Percentiles rank a stretch among this genome's conserved stretches.
These are phyloP conservation scores for Grapholita molesta DNA, from an alignment of 1,140 invertebrate species.

Conservation along the genomic window DNA sequence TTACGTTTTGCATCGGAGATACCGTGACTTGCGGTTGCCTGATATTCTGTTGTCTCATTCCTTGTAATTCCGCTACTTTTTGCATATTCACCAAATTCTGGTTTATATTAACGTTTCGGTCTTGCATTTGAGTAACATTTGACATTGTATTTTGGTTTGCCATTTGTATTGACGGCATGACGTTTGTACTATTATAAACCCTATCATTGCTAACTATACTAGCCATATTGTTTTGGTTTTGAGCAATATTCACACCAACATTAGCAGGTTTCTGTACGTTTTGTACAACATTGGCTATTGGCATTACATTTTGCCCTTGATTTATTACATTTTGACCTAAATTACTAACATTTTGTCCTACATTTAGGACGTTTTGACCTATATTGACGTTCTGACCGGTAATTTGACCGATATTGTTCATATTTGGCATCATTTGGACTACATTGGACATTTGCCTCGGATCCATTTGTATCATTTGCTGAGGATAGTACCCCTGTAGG, in stretches of 20 bases:
- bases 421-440: conserved; percentile 30
- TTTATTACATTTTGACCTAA: background rate
- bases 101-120: background rate
- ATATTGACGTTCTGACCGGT: background rate
- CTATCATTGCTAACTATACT: conserved; percentile 5
- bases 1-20: background rate
- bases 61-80: background rate
- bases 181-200: background rate
- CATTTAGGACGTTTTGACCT: background rate
- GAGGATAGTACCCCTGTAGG: conserved; percentile 45
- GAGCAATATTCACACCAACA: background rate
- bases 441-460: conserved; percentile 48
- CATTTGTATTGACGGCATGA: background rate
- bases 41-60: background rate
- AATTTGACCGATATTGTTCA: background rate
- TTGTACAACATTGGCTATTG: background rate
- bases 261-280: background rate
- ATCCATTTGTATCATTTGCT: conserved; percentile 55
- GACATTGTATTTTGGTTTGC: background rate
- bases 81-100: conserved; percentile 7
- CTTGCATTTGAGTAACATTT: background rate
- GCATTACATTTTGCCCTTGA: background rate
- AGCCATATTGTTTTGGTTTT: background rate
- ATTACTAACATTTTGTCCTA: background rate
- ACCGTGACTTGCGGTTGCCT: conserved; percentile 8